Base-by-base conservation (phyloP, 1,140 invertebrate genomes). In the Bombyx mandarina region DNA sequence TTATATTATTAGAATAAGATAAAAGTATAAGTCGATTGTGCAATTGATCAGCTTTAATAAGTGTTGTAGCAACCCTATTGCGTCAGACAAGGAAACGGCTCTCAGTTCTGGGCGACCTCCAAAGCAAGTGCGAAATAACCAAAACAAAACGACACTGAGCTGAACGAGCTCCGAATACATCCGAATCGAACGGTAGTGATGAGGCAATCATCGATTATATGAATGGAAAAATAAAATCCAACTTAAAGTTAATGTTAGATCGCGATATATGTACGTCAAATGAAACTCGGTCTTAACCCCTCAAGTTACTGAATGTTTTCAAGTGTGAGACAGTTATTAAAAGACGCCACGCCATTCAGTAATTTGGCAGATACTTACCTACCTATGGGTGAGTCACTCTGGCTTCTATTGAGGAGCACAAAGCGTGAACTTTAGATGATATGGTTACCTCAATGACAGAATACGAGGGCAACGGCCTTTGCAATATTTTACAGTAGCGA, bases 221-320 rank as follows among this genome's bases (percentile, higher is more conserved):
- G 69, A 80, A 82, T 79, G 74, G 75, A 77, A 77, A 76, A 77
- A 74, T 54, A 65, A 56, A 71, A 58, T 77, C 71, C 72, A 68
- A 69, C 58, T 62, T 52, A 56, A 67, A 53, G 54, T 75, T 71
- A 71, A 71, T 68, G 68, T 73, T 66, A 60, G 54, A 52, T 63
- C 59, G 57, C 46, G 43, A 42, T 64, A 46, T n/a, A 58, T 35
- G 26, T 35, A 62, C 26, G 18, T 44, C 6, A 26, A 62, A 44
- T 26, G 35, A 68, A 60, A 65, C 49, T 56, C 8, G 64, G 57
- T 58, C 50, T 53, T 65, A 51, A 45, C 7, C 5, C 1, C 43
- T 6, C 1, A 4, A 7, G 0, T 10, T 59, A 70, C 46, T 44
- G 52, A 46, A 48, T 8, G 45, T 55, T 65, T 67, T 69, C 18